A percentile compares a stretch with the other conserved stretches of the same genome.
Conservation (phyloP, 2,797 vertebrate genomes). For the Pagetopsis macropterus region DNA sequence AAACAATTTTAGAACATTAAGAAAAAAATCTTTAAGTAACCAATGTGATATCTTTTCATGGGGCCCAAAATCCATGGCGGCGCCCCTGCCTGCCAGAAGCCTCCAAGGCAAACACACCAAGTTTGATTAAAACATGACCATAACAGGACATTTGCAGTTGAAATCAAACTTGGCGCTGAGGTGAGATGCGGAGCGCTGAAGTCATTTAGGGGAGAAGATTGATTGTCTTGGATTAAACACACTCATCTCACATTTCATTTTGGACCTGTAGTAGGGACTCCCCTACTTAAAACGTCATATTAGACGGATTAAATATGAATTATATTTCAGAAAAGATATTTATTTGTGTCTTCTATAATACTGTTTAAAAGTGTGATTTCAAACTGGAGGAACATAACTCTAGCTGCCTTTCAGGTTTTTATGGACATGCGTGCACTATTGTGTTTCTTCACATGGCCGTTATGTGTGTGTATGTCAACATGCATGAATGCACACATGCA, state of each 20-base stretch:
- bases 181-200: slow-evolving; percentile 45
- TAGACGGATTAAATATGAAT: slow-evolving; percentile 17
- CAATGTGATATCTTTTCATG: too few relatives aligned
- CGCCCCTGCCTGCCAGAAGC: slow-evolving; percentile 33
- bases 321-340: slow-evolving; percentile 12
- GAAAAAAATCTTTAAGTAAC: too few relatives aligned
- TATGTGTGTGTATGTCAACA: slow-evolving; percentile 58
- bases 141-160: slow-evolving; percentile 63
- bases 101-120: slow-evolving; percentile 60
- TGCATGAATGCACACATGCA: slow-evolving; percentile 59
- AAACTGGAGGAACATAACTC: slow-evolving; percentile 12
- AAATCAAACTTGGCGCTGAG: slow-evolving; percentile 53
- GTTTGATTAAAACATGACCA: slow-evolving; percentile 68
- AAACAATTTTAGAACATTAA: too few relatives aligned
- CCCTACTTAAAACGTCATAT: slow-evolving; percentile 26
- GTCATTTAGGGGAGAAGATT: slow-evolving; percentile 52
- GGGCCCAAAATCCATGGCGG: too few relatives aligned
- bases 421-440: slow-evolving; percentile 45
- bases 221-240: slow-evolving; percentile 63
- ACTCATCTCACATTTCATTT: slow-evolving; percentile 56
- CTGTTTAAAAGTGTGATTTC: slow-evolving; percentile 17
- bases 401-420: slow-evolving; percentile 45
- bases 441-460: slow-evolving; percentile 49
- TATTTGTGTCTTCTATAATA: slow-evolving; percentile 18
- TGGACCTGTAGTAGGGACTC: slow-evolving; percentile 26